phyloP scores from a whole-genome alignment of 1,140 invertebrate genomes.

The Adelges cooleyi region DNA sequence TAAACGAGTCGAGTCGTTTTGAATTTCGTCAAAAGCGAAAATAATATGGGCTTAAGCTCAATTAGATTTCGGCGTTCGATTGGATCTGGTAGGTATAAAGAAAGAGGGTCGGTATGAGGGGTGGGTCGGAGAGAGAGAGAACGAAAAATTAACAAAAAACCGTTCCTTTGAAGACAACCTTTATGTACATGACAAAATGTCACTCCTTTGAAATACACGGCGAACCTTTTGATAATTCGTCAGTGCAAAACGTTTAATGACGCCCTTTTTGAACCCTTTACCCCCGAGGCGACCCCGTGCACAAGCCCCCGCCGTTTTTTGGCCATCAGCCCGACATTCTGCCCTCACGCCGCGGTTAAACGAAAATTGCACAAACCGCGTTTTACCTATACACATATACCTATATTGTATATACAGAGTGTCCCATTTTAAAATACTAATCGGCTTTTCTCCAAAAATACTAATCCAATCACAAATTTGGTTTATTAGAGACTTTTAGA shows the following conservation, averaged over 20 bases:
- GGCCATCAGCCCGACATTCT: no score
- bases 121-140: not conserved
- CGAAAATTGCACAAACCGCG: no score
- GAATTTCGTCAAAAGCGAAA: conserved; percentile 23
- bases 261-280: conserved; percentile 23
- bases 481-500: no score
- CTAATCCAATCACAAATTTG: no score
- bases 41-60: conserved; percentile 20
- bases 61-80: conserved; percentile 20
- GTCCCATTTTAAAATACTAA: no score
- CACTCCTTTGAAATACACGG: conserved; percentile 18
- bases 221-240: conserved; percentile 27
- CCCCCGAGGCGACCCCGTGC: not conserved
- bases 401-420: no score
- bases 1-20: conserved; percentile 22
- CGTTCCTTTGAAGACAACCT: conserved; percentile 25
- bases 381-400: no score
- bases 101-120: no score
- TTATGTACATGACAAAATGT: conserved; percentile 29
- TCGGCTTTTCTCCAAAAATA: no score
- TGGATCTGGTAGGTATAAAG: conserved; percentile 7
- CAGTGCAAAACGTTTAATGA: conserved; percentile 27
- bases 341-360: no score
- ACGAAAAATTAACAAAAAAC: conserved; percentile 10
- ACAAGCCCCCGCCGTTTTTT: no score